These are phyloP conservation scores for Meteorus sp. DNA, from an alignment of 1,140 invertebrate species.

Conservation along the genomic window DNA sequence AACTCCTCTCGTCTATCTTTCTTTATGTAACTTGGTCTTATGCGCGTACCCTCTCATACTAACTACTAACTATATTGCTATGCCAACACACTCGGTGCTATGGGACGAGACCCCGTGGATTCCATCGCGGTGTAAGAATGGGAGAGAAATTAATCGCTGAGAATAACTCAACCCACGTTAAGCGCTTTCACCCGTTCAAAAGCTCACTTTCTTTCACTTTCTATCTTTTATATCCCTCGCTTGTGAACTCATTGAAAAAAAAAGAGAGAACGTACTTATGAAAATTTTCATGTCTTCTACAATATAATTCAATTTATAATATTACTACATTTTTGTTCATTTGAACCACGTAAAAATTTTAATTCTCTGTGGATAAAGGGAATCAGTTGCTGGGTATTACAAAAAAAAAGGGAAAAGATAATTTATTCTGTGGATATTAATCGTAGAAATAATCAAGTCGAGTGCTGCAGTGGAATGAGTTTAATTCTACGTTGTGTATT, in stretches of 20 bases:
- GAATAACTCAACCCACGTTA: slow-evolving; percentile 27
- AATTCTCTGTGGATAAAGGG: background rate
- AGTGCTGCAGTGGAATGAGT: too few species aligned
- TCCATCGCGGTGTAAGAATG: slow-evolving; percentile 28
- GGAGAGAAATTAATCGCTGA: slow-evolving; percentile 32
- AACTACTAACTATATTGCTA: slow-evolving; percentile 15
- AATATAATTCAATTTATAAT: background rate
- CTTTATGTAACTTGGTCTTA: too few species aligned
- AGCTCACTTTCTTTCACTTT: slow-evolving; percentile 4
- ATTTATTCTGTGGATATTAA: too few species aligned
- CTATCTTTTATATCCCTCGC: too few species aligned
- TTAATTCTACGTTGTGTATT: too few species aligned
- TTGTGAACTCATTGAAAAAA: too few species aligned
- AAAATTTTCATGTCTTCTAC: slow-evolving; percentile 18
- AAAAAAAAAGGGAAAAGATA: too few species aligned
- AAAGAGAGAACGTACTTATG: slow-evolving; percentile 15
- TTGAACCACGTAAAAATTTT: background rate
- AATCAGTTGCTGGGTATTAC: too few species aligned
- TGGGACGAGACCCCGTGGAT: slow-evolving; percentile 15
- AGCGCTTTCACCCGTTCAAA: slow-evolving; percentile 5
- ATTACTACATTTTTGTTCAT: background rate
- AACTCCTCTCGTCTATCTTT: slow-evolving; percentile 18
- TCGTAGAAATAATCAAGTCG: too few species aligned
- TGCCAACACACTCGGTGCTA: slow-evolving; percentile 1
- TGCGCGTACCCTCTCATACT: too few species aligned